phyloP scores from a whole-genome alignment of 53 echinoderm and acorn worm genomes.

The Astropecten irregularis region DNA sequence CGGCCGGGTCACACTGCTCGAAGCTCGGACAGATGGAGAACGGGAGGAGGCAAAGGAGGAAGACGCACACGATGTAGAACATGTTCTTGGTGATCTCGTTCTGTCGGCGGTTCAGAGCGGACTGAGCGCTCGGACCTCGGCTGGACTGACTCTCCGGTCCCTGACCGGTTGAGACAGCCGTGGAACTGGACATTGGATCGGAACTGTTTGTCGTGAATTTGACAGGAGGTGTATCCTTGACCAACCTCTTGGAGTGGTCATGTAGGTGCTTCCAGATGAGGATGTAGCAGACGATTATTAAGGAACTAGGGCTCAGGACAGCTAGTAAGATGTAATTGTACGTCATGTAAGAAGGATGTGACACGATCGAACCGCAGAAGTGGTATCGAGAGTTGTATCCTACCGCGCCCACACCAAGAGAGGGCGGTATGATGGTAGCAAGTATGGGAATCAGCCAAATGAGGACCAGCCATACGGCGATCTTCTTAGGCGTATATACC shows the following conservation, averaged over 20 bases:
- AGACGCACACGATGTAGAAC: constrained; percentile 75
- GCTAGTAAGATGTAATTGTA: constrained; percentile 63
- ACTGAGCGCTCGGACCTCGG: constrained; percentile 49
- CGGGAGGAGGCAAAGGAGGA: constrained; percentile 71
- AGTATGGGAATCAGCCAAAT: constrained; percentile 10
- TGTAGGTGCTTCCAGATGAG: constrained; percentile 59
- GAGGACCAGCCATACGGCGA: constrained; percentile 5
- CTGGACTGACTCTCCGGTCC: constrained; percentile 64
- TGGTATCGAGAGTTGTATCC: constrained; percentile 62
- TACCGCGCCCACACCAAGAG: constrained; percentile 60
- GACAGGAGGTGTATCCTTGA: constrained; percentile 61
- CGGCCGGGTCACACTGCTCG: constrained; percentile 63
- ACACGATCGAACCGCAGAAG: constrained; percentile 52
- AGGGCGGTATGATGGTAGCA: constrained; percentile 31
- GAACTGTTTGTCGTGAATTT: constrained; percentile 74
- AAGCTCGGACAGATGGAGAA: constrained; percentile 58
- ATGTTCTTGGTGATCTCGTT: constrained; percentile 72
- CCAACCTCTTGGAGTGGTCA: constrained; percentile 35
- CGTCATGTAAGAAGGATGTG: constrained; percentile 36
- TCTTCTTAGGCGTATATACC: constrained; percentile 19
- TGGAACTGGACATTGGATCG: constrained; percentile 51
- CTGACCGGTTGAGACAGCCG: constrained; percentile 43
- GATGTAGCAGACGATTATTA: constrained; percentile 67
- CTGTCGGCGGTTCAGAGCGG: background rate
- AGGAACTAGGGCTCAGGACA: constrained; percentile 67